Percentiles rank a stretch among this genome's conserved stretches.
phyloP scores from a whole-genome alignment of 2,888 invertebrate species.

The Lasioglossum vierecki region DNA sequence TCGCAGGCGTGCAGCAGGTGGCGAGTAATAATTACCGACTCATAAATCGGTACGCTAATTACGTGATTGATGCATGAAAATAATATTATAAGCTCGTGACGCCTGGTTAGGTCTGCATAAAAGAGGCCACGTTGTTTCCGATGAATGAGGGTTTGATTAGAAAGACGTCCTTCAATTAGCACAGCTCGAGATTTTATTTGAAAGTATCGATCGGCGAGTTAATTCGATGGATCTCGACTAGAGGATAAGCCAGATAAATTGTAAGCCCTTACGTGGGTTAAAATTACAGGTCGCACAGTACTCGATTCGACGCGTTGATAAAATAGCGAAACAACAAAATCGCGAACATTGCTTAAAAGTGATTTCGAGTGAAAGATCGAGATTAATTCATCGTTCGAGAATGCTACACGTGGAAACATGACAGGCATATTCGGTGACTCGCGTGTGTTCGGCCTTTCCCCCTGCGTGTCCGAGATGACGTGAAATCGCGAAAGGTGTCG shows the following conservation, averaged over 20 bases:
- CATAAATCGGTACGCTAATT: not conserved
- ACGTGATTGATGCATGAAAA: not conserved
- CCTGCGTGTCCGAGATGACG: not conserved
- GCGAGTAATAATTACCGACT: not conserved
- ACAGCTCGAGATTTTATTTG: not conserved
- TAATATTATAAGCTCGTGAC: not conserved
- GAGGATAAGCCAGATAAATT: too few species aligned
- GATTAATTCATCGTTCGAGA: not conserved
- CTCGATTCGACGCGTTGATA: too few species aligned
- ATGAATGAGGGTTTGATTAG: not conserved
- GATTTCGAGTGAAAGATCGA: not conserved
- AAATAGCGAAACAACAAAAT: not conserved
- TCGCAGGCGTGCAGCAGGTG: not conserved
- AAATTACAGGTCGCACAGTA: too few species aligned
- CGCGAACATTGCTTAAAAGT: too few species aligned
- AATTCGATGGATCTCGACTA: too few species aligned
- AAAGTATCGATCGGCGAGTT: too few species aligned
- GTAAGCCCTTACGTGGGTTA: too few species aligned
- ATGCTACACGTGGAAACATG: not conserved
- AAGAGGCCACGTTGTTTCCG: not conserved
- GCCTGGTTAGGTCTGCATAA: not conserved
- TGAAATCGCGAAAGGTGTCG: conserved; percentile 36
- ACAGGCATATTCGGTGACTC: conserved; percentile 8
- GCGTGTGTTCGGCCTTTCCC: not conserved
- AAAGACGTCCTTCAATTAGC: not conserved